These are phyloP conservation scores for Anolis sagrei DNA, from an alignment of 2,113 vertebrate genomes.

Conservation along the genomic window DNA sequence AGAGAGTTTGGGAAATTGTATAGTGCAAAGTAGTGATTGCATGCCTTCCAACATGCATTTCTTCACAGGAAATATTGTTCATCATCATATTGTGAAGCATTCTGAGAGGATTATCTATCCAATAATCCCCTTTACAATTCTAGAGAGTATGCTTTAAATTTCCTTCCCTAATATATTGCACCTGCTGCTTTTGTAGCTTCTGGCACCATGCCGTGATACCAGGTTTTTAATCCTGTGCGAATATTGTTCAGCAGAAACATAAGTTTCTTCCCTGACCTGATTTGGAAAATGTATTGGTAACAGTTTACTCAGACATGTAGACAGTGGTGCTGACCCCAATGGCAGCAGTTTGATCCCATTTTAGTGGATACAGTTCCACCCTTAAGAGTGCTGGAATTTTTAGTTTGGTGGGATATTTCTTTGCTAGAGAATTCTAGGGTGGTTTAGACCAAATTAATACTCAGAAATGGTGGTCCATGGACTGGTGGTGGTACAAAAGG, in stretches of 20 bases:
- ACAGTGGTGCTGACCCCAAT: too few relatives aligned
- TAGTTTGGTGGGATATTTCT: too few relatives aligned
- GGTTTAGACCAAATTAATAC: too few relatives aligned
- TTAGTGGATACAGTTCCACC: too few relatives aligned
- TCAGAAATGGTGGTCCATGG: too few relatives aligned
- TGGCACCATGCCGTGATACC: slow-evolving; percentile 8
- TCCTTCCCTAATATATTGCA: slow-evolving; percentile 11
- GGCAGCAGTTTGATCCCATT: too few relatives aligned
- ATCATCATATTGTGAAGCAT: slow-evolving; percentile 17
- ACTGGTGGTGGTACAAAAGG: too few relatives aligned
- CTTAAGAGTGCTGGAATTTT: too few relatives aligned
- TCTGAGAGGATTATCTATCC: slow-evolving; percentile 10
- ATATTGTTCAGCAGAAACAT: slow-evolving; percentile 35
- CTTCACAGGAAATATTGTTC: background rate
- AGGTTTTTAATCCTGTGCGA: background rate
- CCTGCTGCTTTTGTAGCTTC: slow-evolving; percentile 31
- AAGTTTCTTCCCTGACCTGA: background rate
- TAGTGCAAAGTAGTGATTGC: background rate
- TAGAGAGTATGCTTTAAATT: slow-evolving; percentile 20
- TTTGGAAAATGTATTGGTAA: too few relatives aligned
- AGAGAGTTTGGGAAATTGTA: slow-evolving; percentile 12
- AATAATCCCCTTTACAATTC: slow-evolving; percentile 29
- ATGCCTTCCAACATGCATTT: background rate
- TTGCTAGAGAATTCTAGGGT: too few relatives aligned
- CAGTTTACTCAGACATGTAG: too few relatives aligned